Evolutionary conservation across 2,797 vertebrate species (phyloP).

Genomic region (Cetoscarus ocellatus): DNA sequence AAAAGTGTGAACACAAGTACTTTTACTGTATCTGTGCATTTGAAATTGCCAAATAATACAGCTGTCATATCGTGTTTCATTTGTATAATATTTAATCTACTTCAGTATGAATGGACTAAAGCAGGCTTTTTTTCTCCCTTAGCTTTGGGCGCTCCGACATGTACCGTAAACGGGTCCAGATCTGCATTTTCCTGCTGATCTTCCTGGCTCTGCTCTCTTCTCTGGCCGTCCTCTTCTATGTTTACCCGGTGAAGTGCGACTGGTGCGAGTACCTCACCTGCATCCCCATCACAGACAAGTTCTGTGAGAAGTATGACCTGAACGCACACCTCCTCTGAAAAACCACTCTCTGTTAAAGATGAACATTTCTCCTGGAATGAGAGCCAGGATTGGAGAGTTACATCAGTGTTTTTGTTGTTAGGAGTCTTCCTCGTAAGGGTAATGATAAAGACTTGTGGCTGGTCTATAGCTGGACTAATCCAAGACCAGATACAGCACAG

Average conservation of each 20-base stretch:
- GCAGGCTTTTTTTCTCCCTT: neutral
- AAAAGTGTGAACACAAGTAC: too few species aligned
- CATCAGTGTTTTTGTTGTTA: too few species aligned
- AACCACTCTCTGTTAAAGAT: too few species aligned
- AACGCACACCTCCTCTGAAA: conserved; percentile 93
- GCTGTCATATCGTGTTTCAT: too few species aligned
- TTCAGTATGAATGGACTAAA: neutral
- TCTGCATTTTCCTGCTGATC: conserved; percentile 91
- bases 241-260: conserved; percentile 94
- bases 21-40: too few species aligned
- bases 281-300: conserved; percentile 98
- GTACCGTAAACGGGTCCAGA: conserved; percentile 96
- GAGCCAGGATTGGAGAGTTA: neutral
- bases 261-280: conserved; percentile 99
- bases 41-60: too few species aligned
- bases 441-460: conserved; percentile 7
- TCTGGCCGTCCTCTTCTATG: conserved; percentile 94
- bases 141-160: conserved; percentile 95
- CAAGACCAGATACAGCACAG: conserved; percentile 18
- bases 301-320: conserved; percentile 98
- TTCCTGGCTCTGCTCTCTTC: conserved; percentile 92
- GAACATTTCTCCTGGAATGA: conserved; percentile 3
- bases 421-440: too few species aligned
- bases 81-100: too few species aligned
- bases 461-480: conserved; percentile 55